Evolutionary conservation across 92 coral and sea anemone species (phyloP), one percentile per base, ranked within the genome.

Genomic region (Phymanthus crucifer): DNA sequence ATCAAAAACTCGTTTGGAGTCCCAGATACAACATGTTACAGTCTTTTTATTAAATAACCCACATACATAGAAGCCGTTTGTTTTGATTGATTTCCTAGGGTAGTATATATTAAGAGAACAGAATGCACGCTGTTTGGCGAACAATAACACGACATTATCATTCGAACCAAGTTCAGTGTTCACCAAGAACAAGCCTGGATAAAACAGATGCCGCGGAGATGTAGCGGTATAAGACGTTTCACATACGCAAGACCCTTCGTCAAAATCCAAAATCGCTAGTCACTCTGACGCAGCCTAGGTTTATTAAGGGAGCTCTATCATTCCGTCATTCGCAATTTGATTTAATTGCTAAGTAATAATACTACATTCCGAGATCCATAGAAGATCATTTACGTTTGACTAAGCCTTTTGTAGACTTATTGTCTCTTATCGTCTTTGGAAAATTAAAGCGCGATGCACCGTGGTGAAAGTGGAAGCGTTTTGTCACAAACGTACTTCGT

Each of bases 161-260:
- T 75, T 70, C 31, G 34, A 66, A 75, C 27, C 40, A 23, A 17
- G 13, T 68, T 13, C 32, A 19, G 11, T 5, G 64, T 26, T 27
- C 50, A 24, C 35, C 70, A 58, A 76, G 50, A 27, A 27, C 16
- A 43, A 64, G 31, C n/a, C 27, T 43, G 48, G 48, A 72, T 77
- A 24, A 32, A 6, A 54, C 36, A 13, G 81, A 32, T 58, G 72
- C 72, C 72, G 72, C 56, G 68, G 73, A 76, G 77, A 72, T 45
- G 91, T 81, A 71, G 86, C 90, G 91, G 93, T 87, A 92, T 87
- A 89, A 92, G 93, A 71, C 83, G 87, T 89, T 87, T 82, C 84
- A 77, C 75, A 57, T 16, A 34, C 86, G 57, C 86, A 82, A 82
- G 66, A 82, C 24, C 72, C 78, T 67, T 36, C 7, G 73, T 12